Evolutionary conservation across 2,888 invertebrate species (phyloP).

Genomic region (Polia nebulosa): DNA sequence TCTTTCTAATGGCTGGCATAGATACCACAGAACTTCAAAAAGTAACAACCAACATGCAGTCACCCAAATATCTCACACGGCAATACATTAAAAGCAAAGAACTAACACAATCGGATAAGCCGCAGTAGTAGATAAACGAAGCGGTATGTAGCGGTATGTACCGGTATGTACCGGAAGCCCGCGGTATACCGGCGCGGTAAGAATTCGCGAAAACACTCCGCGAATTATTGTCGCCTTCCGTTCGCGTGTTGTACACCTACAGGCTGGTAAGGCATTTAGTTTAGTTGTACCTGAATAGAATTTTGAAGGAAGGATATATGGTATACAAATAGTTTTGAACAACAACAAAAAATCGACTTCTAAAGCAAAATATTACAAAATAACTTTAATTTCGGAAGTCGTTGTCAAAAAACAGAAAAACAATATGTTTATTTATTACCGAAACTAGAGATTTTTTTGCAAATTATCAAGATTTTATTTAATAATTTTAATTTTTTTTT

Average conservation of each 20-base stretch:
- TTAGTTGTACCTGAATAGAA: background rate
- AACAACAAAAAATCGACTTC: no score
- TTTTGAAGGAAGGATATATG: no score
- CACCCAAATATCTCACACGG: slow-evolving; percentile 21
- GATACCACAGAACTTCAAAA: no score
- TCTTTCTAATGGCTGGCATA: no score
- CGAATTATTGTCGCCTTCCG: slow-evolving; percentile 86
- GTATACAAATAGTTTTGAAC: no score
- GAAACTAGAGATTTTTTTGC: no score
- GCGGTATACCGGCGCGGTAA: slow-evolving; percentile 75
- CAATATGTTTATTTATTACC: no score
- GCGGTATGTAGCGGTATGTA: slow-evolving; percentile 26
- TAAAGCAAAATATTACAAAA: no score
- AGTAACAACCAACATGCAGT: background rate
- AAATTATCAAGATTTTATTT: no score
- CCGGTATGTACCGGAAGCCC: slow-evolving; percentile 60
- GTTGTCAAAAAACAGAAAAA: no score
- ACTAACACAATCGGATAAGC: slow-evolving; percentile 53
- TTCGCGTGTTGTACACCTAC: slow-evolving; percentile 77
- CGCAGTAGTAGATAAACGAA: slow-evolving; percentile 42
- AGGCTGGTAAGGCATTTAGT: slow-evolving; percentile 38
- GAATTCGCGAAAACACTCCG: slow-evolving; percentile 88
- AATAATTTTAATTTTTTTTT: no score
- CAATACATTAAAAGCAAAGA: slow-evolving; percentile 39
- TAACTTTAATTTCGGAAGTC: no score